Percentiles rank a stretch among this genome's conserved stretches.
Conservation (phyloP, 2,113 vertebrate genomes). For the Suncus etruscus region DNA sequence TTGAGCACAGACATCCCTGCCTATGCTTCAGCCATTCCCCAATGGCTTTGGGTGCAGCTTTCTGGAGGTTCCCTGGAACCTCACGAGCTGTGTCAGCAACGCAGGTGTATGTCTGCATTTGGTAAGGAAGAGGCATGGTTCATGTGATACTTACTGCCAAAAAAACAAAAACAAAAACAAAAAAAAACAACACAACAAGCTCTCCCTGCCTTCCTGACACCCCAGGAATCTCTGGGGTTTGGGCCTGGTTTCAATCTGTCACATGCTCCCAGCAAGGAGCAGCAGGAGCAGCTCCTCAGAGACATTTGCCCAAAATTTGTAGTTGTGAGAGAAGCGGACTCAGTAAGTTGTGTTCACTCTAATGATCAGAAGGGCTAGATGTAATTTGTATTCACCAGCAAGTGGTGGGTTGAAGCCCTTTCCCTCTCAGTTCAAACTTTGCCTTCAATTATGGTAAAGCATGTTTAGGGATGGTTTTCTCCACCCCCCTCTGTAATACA, state of each 20-base stretch:
- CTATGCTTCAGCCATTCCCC: not conserved
- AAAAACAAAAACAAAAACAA: too few species aligned
- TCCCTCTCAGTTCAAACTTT: conserved; percentile 22
- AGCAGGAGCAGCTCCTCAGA: not conserved
- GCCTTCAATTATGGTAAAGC: not conserved
- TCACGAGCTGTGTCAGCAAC: too few species aligned
- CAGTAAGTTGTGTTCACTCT: conserved; percentile 71
- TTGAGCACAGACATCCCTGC: too few species aligned
- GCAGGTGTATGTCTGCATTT: too few species aligned
- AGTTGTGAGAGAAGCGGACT: conserved; percentile 25
- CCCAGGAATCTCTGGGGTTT: not conserved
- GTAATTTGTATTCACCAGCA: conserved; percentile 57
- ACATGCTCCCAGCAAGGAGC: not conserved
- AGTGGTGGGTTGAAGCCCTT: conserved; percentile 9
- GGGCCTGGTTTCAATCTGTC: not conserved
- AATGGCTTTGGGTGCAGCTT: not conserved
- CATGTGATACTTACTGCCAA: too few species aligned
- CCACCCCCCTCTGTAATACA: not conserved
- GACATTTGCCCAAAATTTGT: conserved; percentile 32
- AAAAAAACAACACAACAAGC: not conserved
- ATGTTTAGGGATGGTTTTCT: not conserved
- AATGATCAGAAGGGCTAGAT: conserved; percentile 67
- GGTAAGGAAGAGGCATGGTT: too few species aligned
- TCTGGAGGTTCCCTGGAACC: not conserved
- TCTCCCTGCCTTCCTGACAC: not conserved